These are phyloP conservation scores for Ranitomeya variabilis DNA, from an alignment of 2,113 vertebrate genomes.

Conservation along the genomic window DNA sequence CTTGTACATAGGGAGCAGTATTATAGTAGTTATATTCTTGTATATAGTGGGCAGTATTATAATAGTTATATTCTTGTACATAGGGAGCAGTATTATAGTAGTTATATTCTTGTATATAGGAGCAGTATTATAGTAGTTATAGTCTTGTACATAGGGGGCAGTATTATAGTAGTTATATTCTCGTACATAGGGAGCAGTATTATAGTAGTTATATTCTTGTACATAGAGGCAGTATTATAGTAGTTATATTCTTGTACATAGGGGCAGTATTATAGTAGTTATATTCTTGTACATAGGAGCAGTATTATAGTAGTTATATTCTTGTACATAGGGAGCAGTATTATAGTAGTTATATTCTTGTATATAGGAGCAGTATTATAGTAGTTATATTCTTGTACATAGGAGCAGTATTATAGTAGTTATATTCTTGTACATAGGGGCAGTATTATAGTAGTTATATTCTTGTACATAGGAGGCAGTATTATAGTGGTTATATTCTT, in stretches of 20 bases:
- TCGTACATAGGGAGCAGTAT: neutral
- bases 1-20: neutral
- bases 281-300: neutral
- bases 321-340: neutral
- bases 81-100: neutral
- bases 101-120: neutral
- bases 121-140: too few relatives aligned
- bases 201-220: neutral
- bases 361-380: neutral
- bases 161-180: neutral
- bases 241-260: too few relatives aligned
- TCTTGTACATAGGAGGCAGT: neutral
- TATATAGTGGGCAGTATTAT: neutral
- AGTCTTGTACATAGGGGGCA: neutral
- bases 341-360: too few relatives aligned
- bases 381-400: slow-evolving; percentile 5
- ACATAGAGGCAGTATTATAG: neutral
- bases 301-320: neutral
- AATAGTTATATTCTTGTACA: neutral
- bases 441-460: neutral
- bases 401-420: slow-evolving; percentile 4
- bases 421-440: neutral
- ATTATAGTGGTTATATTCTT: neutral
- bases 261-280: too few relatives aligned
- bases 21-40: too few relatives aligned